These are phyloP conservation scores for Crypturellus undulatus DNA, from an alignment of 2,113 vertebrate species.

Conservation along the genomic window DNA sequence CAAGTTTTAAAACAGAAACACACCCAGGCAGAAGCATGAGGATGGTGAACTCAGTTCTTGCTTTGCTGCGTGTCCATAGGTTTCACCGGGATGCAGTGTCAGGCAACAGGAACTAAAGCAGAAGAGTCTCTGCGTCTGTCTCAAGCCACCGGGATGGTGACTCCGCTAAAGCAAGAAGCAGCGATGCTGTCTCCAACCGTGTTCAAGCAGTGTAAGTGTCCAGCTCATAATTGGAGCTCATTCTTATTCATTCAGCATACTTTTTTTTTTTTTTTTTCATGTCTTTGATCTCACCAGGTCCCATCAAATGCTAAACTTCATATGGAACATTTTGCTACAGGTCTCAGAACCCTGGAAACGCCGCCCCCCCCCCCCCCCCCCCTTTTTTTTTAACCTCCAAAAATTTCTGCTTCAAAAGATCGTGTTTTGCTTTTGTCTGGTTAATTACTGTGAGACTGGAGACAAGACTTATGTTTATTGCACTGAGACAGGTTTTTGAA, in stretches of 20 bases:
- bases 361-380: no score
- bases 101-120: not conserved
- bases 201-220: not conserved
- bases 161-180: not conserved
- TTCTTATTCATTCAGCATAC: not conserved
- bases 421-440: constrained; percentile 4
- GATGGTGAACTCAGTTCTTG: not conserved
- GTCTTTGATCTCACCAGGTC: constrained; percentile 44
- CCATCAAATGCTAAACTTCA: constrained; percentile 19
- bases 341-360: not conserved
- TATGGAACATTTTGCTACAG: not conserved
- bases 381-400: not conserved
- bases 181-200: not conserved
- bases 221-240: constrained; percentile 18
- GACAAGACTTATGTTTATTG: constrained; percentile 4
- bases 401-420: constrained; percentile 1
- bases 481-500: constrained; percentile 27
- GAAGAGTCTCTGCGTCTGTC: not conserved
- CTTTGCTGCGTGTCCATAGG: not conserved
- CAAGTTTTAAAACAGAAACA: not conserved
- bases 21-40: not conserved
- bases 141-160: not conserved
- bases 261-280: constrained; percentile 1
- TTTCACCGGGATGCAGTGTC: not conserved
- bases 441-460: constrained; percentile 4